Evolutionary conservation across 2,888 invertebrate species (phyloP).

Genomic region (Cancer borealis): DNA sequence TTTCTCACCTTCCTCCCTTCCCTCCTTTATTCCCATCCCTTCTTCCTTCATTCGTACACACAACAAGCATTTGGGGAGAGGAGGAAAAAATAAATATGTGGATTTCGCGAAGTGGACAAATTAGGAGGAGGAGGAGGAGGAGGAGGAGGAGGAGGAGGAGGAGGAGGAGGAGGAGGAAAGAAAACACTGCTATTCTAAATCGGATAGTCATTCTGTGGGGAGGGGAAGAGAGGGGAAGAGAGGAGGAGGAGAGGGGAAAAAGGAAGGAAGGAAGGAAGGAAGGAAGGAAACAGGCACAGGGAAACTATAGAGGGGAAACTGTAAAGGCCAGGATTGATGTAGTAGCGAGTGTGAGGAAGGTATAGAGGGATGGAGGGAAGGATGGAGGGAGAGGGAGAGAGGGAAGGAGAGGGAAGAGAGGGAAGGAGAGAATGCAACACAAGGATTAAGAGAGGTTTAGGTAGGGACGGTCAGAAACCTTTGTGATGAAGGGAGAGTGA

Average conservation of each 20-base stretch:
- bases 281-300: neutral
- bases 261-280: neutral
- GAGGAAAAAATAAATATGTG: too few relatives aligned
- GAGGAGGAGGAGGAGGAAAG: too few relatives aligned
- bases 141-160: too few relatives aligned
- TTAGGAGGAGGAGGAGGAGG: too few relatives aligned
- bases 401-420: too few relatives aligned
- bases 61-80: too few relatives aligned
- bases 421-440: neutral
- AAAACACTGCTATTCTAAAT: too few relatives aligned
- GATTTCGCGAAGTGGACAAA: too few relatives aligned
- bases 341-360: neutral
- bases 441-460: conserved; percentile 20
- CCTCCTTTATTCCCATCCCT: neutral
- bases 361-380: neutral
- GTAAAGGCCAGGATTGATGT: conserved; percentile 4
- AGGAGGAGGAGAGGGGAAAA: too few relatives aligned
- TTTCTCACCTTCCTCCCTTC: neutral
- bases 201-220: too few relatives aligned
- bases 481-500: neutral
- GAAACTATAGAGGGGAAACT: neutral
- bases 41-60: neutral
- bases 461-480: neutral
- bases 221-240: too few relatives aligned
- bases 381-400: neutral